Conservation (phyloP, 2,888 invertebrate genomes). For the Lumbricus terrestris region DNA sequence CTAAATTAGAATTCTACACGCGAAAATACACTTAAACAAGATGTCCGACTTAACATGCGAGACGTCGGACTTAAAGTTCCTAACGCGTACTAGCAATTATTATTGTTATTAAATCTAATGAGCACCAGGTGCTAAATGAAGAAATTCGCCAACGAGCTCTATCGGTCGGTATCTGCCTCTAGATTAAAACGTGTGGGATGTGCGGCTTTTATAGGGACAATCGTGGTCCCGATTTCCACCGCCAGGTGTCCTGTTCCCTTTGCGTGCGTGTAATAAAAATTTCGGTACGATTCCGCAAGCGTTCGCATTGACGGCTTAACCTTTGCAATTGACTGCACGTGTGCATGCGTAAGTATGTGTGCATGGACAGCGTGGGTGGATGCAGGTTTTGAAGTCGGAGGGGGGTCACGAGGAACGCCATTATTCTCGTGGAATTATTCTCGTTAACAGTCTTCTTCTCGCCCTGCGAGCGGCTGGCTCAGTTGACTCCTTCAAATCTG, state of each 20-base stretch:
- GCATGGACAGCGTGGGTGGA: background rate
- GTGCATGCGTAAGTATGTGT: background rate
- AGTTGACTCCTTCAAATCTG: no score
- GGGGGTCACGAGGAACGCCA: background rate
- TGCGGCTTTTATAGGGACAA: background rate
- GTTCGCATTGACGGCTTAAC: background rate
- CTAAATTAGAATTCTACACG: background rate
- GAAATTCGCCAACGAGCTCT: background rate
- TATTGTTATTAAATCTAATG: no score
- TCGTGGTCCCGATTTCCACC: background rate
- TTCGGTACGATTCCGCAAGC: background rate
- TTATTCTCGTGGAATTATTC: background rate
- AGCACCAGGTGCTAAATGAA: background rate
- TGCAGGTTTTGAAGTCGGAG: background rate
- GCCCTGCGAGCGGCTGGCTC: no score
- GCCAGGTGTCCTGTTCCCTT: background rate
- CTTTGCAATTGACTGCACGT: background rate
- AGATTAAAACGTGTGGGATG: background rate
- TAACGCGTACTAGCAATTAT: background rate
- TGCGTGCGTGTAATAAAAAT: background rate
- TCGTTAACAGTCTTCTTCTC: no score
- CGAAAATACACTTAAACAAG: background rate
- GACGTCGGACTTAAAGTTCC: background rate
- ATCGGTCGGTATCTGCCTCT: background rate
- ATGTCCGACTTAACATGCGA: background rate